These are phyloP conservation scores for Drosophila tani DNA, from an alignment of 1,140 invertebrate genomes.

Conservation along the genomic window DNA sequence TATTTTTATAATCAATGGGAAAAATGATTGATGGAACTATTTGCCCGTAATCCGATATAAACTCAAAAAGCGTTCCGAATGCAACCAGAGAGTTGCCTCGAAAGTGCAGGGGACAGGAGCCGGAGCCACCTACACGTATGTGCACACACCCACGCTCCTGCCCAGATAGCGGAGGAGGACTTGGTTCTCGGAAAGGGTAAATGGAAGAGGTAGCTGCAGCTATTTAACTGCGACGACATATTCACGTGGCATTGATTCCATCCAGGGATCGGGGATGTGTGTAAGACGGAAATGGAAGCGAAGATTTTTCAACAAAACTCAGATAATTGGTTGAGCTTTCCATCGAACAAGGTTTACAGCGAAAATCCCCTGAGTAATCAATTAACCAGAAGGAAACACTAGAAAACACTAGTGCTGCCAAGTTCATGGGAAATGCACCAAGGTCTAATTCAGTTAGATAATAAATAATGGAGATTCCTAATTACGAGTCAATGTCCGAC, in stretches of 20 bases:
- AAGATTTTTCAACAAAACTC: too few relatives aligned
- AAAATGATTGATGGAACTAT: slow-evolving; percentile 17
- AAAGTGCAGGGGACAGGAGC: not conserved
- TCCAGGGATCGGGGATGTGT: not conserved
- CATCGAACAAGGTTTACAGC: too few relatives aligned
- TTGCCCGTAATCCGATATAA: slow-evolving; percentile 17
- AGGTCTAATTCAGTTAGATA: too few relatives aligned
- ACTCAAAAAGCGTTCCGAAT: slow-evolving; percentile 9
- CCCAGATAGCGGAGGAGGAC: not conserved
- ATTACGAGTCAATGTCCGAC: not conserved
- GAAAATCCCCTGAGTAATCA: too few relatives aligned
- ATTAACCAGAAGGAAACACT: too few relatives aligned
- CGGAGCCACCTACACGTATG: not conserved
- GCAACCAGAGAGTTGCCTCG: not conserved
- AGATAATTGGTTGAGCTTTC: too few relatives aligned
- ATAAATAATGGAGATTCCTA: too few relatives aligned
- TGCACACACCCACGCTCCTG: slow-evolving; percentile 1
- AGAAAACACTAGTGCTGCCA: too few relatives aligned
- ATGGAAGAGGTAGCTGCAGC: not conserved
- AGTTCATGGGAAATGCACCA: too few relatives aligned
- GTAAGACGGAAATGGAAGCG: too few relatives aligned
- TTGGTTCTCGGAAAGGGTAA: slow-evolving; percentile 3
- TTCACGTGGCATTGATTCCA: slow-evolving; percentile 17
- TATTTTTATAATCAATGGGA: slow-evolving; percentile 11
- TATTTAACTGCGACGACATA: slow-evolving; percentile 13